Evolutionary conservation across 2,888 invertebrate genomes (phyloP).

Genomic region (Epicampocera succincta): DNA sequence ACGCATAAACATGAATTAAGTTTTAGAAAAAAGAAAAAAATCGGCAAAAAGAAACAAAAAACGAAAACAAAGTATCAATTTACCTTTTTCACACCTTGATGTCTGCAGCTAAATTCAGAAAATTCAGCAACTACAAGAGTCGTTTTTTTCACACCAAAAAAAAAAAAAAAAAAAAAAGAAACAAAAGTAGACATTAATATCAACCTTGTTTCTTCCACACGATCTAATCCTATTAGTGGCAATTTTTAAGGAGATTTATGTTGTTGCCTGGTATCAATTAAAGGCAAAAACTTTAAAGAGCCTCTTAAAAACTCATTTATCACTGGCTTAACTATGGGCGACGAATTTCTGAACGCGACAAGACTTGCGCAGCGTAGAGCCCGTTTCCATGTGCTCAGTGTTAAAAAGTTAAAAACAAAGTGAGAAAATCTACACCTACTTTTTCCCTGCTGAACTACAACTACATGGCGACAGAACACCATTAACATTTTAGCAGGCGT

Average conservation of each 20-base stretch:
- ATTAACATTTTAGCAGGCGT: slow-evolving; percentile 63
- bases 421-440: slow-evolving; percentile 63
- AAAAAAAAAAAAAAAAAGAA: neutral
- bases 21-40: slow-evolving; percentile 13
- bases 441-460: slow-evolving; percentile 28
- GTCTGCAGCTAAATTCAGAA: slow-evolving; percentile 33
- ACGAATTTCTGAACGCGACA: slow-evolving; percentile 50
- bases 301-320: slow-evolving; percentile 81
- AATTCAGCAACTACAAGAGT: slow-evolving; percentile 23
- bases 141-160: slow-evolving; percentile 56
- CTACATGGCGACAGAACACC: slow-evolving; percentile 62
- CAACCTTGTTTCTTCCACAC: slow-evolving; percentile 58
- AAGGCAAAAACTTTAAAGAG: slow-evolving; percentile 75
- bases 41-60: neutral
- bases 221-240: slow-evolving; percentile 78
- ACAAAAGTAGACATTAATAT: slow-evolving; percentile 41
- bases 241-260: slow-evolving; percentile 79
- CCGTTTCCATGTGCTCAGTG: slow-evolving; percentile 8
- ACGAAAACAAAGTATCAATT: slow-evolving; percentile 53
- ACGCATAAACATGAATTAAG: slow-evolving; percentile 49
- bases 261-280: slow-evolving; percentile 78
- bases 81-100: slow-evolving; percentile 65
- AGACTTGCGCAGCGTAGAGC: slow-evolving; percentile 20
- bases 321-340: slow-evolving; percentile 79
- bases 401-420: slow-evolving; percentile 32